A percentile compares a stretch with the other conserved stretches of the same genome.
Evolutionary conservation across 2,113 vertebrate genomes (phyloP).

Genomic region (western clawed frog (Xenopus tropicalis)): UCB_Xtro_10.0 CM004446.2:5739501-5740000

Average conservation of each 20-base stretch:
- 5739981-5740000: no score
- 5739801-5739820: constrained; percentile 97
- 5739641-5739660: constrained; percentile 94
- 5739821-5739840: constrained; percentile 47
- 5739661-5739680: constrained; percentile 95
- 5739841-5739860: background rate
- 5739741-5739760: constrained; percentile 89
- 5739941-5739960: no score
- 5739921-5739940: no score
- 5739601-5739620: constrained; percentile 97
- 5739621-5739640: constrained; percentile 89
- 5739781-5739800: constrained; percentile 86
- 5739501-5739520: no score
- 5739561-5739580: no score
- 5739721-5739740: constrained; percentile 95
- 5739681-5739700: constrained; percentile 99
- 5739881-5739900: no score
- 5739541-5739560: no score
- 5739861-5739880: no score
- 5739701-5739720: constrained; percentile 95
- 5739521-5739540: no score
- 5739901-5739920: no score
- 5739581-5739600: no score
- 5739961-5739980: no score
- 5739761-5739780: constrained; percentile 80